These are phyloP conservation scores for Myopa testacea DNA, from an alignment of 2,888 invertebrate genomes.

Conservation along the genomic window DNA sequence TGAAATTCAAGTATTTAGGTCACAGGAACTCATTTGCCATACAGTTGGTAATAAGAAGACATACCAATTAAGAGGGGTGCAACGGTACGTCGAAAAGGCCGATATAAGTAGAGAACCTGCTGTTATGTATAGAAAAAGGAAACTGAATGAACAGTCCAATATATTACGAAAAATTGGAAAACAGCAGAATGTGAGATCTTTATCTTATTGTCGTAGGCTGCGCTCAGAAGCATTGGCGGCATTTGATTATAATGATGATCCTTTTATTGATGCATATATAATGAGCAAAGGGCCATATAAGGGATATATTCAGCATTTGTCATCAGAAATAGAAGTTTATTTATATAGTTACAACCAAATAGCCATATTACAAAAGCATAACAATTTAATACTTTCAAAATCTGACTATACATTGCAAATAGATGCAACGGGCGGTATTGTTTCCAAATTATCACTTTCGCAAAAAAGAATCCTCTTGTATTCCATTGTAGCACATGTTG, in stretches of 20 bases:
- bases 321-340: neutral
- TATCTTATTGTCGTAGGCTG: neutral
- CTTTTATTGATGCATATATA: slow-evolving; percentile 3
- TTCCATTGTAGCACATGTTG: neutral
- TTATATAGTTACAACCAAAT: neutral
- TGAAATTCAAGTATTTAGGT: neutral
- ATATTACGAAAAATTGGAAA: neutral
- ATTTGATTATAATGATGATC: slow-evolving; percentile 15
- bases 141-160: neutral
- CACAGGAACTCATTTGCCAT: neutral
- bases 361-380: neutral
- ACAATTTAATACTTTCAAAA: neutral
- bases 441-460: neutral
- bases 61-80: neutral
- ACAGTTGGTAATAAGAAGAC: neutral
- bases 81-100: neutral
- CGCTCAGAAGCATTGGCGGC: neutral
- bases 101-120: neutral
- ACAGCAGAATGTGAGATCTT: neutral
- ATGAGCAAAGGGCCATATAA: slow-evolving; percentile 19
- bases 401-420: neutral
- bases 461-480: neutral
- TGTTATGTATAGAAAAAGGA: neutral
- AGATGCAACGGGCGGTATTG: neutral
- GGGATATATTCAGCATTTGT: slow-evolving; percentile 2